These are phyloP conservation scores for Chitala chitala DNA, from an alignment of 2,113 vertebrate species.

Conservation along the genomic window DNA sequence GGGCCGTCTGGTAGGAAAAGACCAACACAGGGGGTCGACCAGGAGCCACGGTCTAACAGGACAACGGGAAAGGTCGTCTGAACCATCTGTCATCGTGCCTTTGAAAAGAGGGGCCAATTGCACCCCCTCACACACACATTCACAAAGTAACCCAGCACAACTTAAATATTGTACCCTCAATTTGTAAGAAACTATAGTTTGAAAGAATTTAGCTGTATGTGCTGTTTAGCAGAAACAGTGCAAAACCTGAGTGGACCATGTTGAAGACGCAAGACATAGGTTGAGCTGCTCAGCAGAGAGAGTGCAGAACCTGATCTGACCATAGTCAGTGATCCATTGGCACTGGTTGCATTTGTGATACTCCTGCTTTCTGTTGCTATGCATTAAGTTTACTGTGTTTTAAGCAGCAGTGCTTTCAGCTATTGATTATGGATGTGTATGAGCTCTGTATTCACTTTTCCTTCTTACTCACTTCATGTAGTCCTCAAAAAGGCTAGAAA, in stretches of 20 bases:
- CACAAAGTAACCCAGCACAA: background rate
- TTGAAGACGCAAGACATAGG: background rate
- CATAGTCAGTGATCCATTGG: background rate
- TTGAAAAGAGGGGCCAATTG: background rate
- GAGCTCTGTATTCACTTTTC: background rate
- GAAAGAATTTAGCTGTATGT: background rate
- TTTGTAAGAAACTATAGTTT: background rate
- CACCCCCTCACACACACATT: background rate
- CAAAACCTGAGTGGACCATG: background rate
- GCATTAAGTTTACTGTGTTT: constrained; percentile 10
- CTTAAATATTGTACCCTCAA: background rate
- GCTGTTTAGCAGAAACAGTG: background rate
- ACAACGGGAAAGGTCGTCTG: background rate
- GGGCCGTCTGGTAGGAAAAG: background rate
- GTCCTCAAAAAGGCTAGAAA: background rate
- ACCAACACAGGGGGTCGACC: background rate
- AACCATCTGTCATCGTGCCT: background rate
- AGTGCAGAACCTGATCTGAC: background rate
- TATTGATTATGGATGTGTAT: background rate
- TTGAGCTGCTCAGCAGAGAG: background rate
- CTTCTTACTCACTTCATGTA: background rate
- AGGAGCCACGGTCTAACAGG: background rate
- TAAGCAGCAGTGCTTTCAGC: background rate
- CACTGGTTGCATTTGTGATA: background rate
- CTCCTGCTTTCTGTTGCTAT: background rate